Base-by-base conservation (phyloP, 1,140 invertebrate species). In the Pseudomyrmex cubaensis region DNA sequence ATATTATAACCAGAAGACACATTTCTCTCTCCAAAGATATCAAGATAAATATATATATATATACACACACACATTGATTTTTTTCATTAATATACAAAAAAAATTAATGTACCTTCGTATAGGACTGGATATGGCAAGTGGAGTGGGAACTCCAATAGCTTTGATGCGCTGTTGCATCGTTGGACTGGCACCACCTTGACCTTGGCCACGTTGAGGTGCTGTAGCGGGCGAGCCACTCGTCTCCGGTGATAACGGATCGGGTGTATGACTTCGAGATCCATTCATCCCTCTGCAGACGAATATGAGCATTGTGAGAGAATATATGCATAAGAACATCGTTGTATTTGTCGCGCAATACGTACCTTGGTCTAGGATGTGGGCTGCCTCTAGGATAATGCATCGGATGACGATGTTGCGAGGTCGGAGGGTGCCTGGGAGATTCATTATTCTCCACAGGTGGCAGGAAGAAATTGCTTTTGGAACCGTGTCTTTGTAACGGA, bases 401-500 rank as follows among this genome's bases (percentile, higher is more conserved):
- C 83, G 93, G 90, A 91, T 94, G 92, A 84, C 92, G 94, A 86
- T 94, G 93, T 75, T 95, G 93, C 84, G 94, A 89, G 70, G 95
- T 94, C 78, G 94, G 94, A 72, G 94, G 94, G 90, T 96, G 95
- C 77, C 96, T 94, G 52, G 96, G 96, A 83, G 96, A 96, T 84
- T 96, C 96, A 44, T 94, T 95, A 66, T 94, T 95, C 86, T 95
- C 94, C 84, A 95, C 94, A 83, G 96, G 96, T 69, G 96, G 96
- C 91, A 98, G 95, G 95, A 98, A 99, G 94, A 99, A 98, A 94
- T 99, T 99, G 90, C 96, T 98, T 93, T 98, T 97, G 61, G 98
- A 98, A 89, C 98, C 98, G 86, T 98, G 97, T 87, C 98, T 95
- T 93, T 98, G 97, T 77, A 98, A 95, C 15, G 98, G 97, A 44